Evolutionary conservation across 2,888 invertebrate species (phyloP).

Genomic region (Kryphioiulus occultus): DNA sequence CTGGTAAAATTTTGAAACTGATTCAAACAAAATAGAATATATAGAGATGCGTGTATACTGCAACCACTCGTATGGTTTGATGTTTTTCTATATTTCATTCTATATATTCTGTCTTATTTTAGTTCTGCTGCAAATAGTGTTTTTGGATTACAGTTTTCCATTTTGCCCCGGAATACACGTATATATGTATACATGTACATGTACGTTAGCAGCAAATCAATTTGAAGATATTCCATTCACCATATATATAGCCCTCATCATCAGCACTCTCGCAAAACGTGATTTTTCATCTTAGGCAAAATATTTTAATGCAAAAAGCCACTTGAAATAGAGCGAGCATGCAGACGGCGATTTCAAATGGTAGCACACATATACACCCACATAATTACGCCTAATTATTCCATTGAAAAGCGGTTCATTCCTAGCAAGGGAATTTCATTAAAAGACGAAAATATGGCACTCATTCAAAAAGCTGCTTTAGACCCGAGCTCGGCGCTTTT

Average conservation of each 20-base stretch:
- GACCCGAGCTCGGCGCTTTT: not conserved
- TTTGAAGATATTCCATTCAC: not conserved
- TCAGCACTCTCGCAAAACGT: not conserved
- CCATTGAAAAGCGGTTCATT: constrained; percentile 31
- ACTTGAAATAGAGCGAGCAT: not conserved
- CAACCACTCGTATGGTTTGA: no score
- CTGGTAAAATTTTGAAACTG: no score
- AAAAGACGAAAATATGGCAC: constrained; percentile 35
- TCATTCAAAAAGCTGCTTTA: constrained; percentile 8
- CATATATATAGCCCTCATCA: not conserved
- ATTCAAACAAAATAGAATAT: no score
- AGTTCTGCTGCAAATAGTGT: no score
- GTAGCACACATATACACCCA: not conserved
- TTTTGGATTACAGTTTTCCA: no score
- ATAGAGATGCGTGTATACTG: no score
- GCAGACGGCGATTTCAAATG: not conserved
- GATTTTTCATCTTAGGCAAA: not conserved
- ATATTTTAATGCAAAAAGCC: constrained; percentile 9
- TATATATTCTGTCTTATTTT: no score
- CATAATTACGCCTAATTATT: constrained; percentile 11
- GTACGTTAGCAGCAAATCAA: not conserved
- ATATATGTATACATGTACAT: no score
- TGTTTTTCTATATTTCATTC: no score
- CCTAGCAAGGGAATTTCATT: constrained; percentile 20
- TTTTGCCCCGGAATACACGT: no score